Percentiles rank a stretch among this genome's conserved stretches.
phyloP scores from a whole-genome alignment of 1,140 invertebrate species.

The Apis florea region DNA sequence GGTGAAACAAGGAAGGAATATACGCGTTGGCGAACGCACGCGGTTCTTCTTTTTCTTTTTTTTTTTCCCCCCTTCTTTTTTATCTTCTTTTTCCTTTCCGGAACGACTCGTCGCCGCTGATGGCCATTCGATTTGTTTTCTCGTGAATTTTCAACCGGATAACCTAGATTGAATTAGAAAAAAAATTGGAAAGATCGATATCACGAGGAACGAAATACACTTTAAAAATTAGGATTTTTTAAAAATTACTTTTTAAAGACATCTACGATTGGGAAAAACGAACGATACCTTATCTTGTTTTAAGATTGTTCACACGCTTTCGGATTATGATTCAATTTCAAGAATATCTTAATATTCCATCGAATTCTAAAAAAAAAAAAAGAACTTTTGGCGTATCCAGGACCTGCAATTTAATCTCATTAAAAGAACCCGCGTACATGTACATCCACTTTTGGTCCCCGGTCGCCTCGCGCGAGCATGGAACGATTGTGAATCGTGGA shows the following conservation, averaged over 20 bases:
- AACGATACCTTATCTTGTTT: too few relatives aligned
- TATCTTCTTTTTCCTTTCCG: constrained; percentile 5
- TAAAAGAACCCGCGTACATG: background rate
- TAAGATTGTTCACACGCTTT: too few relatives aligned
- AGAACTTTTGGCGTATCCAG: too few relatives aligned
- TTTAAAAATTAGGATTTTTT: background rate
- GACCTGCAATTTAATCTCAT: too few relatives aligned
- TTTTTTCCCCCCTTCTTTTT: background rate
- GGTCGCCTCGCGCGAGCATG: background rate
- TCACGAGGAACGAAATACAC: background rate
- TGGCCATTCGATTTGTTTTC: constrained; percentile 3
- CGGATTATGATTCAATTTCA: background rate
- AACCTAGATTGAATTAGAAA: background rate
- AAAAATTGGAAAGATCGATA: background rate
- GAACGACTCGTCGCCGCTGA: background rate
- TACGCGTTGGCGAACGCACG: constrained; percentile 23
- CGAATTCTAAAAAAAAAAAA: background rate
- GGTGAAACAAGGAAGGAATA: constrained; percentile 20
- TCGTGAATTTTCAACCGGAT: background rate
- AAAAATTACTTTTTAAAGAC: too few relatives aligned
- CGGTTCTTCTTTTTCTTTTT: constrained; percentile 16
- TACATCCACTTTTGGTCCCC: constrained; percentile 7
- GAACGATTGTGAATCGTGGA: constrained; percentile 32
- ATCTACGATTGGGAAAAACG: too few relatives aligned
- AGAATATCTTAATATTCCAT: background rate